A percentile compares a stretch with the other conserved stretches of the same genome.
Evolutionary conservation across 2,888 invertebrate genomes (phyloP).

Genomic region (Trissoscelio sp.): DNA sequence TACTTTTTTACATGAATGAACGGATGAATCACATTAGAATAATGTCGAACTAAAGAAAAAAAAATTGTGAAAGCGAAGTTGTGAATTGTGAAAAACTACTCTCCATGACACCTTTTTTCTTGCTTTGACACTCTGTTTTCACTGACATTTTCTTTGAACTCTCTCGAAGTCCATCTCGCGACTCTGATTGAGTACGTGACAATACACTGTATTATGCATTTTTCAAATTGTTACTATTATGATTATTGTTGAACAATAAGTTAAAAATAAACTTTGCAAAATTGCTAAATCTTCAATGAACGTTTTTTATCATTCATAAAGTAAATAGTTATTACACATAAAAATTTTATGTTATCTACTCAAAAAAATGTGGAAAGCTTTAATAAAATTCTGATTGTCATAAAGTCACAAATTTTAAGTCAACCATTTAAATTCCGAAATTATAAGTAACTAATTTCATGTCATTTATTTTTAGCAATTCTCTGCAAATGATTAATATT

Average conservation of each 20-base stretch:
- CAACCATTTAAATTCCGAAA: too few species aligned
- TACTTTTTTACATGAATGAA: conserved; percentile 12
- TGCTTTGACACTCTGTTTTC: conserved; percentile 6
- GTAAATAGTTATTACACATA: too few species aligned
- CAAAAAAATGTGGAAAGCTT: too few species aligned
- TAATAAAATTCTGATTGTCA: too few species aligned
- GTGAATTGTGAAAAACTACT: conserved; percentile 28
- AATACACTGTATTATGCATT: not conserved
- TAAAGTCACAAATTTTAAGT: too few species aligned
- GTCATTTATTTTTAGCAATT: too few species aligned
- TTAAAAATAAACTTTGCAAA: conserved; percentile 76
- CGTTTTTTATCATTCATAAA: too few species aligned
- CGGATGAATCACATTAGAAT: conserved; percentile 32
- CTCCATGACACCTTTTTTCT: conserved; percentile 15
- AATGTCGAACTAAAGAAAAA: conserved; percentile 11
- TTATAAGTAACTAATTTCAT: too few species aligned
- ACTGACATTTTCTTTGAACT: conserved; percentile 17
- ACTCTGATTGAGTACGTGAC: conserved; percentile 5
- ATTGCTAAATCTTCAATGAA: too few species aligned
- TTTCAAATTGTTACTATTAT: not conserved
- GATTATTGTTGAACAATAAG: not conserved
- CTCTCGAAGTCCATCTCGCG: conserved; percentile 2
- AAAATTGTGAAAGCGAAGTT: conserved; percentile 9
- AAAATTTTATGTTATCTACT: too few species aligned
- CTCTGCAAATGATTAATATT: too few species aligned